Percentiles rank a stretch among this genome's conserved stretches.
Conservation (phyloP, 2,888 invertebrate species). For the Neria commutata region DNA sequence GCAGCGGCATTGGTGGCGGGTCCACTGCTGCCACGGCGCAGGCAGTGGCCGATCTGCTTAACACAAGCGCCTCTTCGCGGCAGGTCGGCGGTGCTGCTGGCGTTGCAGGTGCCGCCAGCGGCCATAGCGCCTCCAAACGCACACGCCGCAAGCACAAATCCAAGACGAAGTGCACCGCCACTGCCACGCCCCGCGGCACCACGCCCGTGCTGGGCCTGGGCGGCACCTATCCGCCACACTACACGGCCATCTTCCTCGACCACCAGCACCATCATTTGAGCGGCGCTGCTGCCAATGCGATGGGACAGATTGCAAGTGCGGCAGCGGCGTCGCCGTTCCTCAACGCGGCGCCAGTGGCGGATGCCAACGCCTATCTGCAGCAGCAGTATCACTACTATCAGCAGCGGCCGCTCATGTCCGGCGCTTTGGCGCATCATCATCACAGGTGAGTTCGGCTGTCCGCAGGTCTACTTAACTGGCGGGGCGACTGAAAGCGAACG, state of each 20-base stretch:
- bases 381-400: conserved; percentile 46
- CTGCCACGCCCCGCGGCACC: conserved; percentile 26
- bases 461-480: no score
- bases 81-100: no score
- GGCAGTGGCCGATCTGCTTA: conserved; percentile 37
- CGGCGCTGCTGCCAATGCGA: conserved; percentile 40
- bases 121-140: no score
- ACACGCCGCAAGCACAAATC: conserved; percentile 51
- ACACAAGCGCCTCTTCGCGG: conserved; percentile 48
- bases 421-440: conserved; percentile 28
- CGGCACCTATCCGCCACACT: conserved; percentile 54
- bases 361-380: conserved; percentile 40
- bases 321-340: conserved; percentile 44
- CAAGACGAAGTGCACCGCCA: conserved; percentile 40
- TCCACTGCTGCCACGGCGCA: conserved; percentile 21
- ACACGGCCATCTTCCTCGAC: conserved; percentile 57
- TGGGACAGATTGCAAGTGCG: conserved; percentile 43
- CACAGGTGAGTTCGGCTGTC: conserved; percentile 36
- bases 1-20: conserved; percentile 30
- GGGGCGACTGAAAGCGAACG: no score
- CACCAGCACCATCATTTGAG: conserved; percentile 29
- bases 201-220: conserved; percentile 38
- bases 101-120: no score
- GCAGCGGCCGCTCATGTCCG: conserved; percentile 39
- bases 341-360: conserved; percentile 32